These are phyloP conservation scores for Drosophila takahashii DNA, from an alignment of 1,140 invertebrate species.

Conservation along the genomic window DNA sequence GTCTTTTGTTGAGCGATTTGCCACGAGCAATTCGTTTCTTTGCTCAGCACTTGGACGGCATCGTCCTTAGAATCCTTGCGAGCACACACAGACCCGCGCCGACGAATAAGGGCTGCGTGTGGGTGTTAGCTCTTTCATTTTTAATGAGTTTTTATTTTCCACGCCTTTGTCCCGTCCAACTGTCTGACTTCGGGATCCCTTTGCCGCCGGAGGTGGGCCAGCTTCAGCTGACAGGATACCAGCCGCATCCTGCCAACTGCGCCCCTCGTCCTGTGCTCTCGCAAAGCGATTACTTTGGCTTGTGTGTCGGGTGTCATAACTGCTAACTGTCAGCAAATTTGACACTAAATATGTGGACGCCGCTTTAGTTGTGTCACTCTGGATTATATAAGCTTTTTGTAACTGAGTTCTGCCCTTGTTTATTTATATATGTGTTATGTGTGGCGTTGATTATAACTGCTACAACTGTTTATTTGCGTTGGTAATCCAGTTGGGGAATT, in stretches of 20 bases:
- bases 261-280: conserved; percentile 9
- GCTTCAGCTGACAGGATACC: conserved; percentile 43
- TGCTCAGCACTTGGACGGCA: conserved; percentile 66
- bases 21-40: conserved; percentile 68
- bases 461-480: conserved; percentile 57
- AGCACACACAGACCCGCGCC: conserved; percentile 8
- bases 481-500: conserved; percentile 46
- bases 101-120: conserved; percentile 12
- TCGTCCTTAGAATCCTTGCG: conserved; percentile 25
- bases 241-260: conserved; percentile 39
- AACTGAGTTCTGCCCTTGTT: conserved; percentile 30
- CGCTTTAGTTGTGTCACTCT: conserved; percentile 62
- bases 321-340: conserved; percentile 73
- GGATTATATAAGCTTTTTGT: conserved; percentile 47
- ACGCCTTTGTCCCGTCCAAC: conserved; percentile 63
- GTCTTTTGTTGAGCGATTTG: conserved; percentile 73
- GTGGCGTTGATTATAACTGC: conserved; percentile 27
- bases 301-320: conserved; percentile 66
- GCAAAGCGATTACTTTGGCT: conserved; percentile 63
- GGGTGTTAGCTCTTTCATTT: conserved; percentile 70
- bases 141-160: conserved; percentile 82
- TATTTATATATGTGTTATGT: conserved; percentile 47
- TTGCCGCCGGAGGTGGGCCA: conserved; percentile 22
- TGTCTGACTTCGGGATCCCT: conserved; percentile 44
- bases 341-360: conserved; percentile 69